Evolutionary conservation across 2,888 invertebrate species (phyloP).

Genomic region (Aproaerema taeniolella): DNA sequence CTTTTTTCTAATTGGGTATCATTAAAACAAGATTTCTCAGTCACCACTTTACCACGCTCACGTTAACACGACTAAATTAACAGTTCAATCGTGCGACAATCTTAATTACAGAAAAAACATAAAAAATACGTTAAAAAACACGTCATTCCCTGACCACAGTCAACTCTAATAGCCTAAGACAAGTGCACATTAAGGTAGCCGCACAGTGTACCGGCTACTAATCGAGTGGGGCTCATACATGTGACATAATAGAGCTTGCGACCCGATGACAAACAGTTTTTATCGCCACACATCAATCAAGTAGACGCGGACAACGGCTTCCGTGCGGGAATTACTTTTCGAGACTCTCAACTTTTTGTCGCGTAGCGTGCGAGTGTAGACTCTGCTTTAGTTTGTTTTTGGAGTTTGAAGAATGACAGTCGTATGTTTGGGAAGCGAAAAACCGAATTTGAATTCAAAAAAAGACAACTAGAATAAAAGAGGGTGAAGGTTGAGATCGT

Average conservation of each 20-base stretch:
- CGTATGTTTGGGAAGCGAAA: no score
- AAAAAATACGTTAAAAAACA: no score
- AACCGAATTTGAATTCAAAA: no score
- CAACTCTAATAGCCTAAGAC: conserved; percentile 43
- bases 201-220: conserved; percentile 43
- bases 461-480: no score
- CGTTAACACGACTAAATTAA: no score
- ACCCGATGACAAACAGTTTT: conserved; percentile 58
- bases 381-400: neutral
- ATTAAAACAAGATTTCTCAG: no score
- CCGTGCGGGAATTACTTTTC: conserved; percentile 59
- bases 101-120: no score
- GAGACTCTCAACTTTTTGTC: conserved; percentile 10
- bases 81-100: no score
- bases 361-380: neutral
- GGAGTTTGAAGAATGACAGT: neutral
- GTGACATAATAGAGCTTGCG: conserved; percentile 66
- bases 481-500: no score
- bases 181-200: conserved; percentile 39
- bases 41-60: no score
- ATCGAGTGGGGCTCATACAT: conserved; percentile 51
- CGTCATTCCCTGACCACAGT: conserved; percentile 45
- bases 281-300: conserved; percentile 64
- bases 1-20: no score
- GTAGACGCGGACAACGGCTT: conserved; percentile 52